A percentile compares a stretch with the other conserved stretches of the same genome.
Conservation (phyloP, 2,113 vertebrate genomes). For the Megaleporinus macrocephalus region DNA sequence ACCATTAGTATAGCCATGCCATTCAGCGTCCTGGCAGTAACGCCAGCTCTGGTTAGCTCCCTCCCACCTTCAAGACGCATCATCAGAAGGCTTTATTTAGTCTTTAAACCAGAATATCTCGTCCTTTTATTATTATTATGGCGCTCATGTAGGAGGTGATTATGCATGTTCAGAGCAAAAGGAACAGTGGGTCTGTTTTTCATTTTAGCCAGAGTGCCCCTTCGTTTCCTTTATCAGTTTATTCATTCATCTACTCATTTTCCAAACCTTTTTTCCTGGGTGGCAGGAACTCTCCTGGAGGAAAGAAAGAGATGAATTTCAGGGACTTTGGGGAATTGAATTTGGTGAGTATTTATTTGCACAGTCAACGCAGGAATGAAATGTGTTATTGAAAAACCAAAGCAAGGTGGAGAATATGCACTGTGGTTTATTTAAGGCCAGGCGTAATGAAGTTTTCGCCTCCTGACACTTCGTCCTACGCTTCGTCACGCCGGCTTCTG, state of each 20-base stretch:
- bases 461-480: not conserved
- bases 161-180: no score
- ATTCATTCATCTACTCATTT: not conserved
- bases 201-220: no score
- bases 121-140: no score
- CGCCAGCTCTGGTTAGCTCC: no score
- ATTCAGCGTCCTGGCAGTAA: no score
- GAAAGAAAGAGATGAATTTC: constrained; percentile 5
- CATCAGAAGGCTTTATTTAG: no score
- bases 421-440: constrained; percentile 1
- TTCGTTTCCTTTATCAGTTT: not conserved
- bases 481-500: not conserved
- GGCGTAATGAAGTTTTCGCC: not conserved
- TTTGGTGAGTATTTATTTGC: not conserved
- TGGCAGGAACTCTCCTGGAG: constrained; percentile 76
- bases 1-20: no score
- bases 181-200: no score
- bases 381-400: not conserved
- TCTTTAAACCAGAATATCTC: no score
- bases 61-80: no score
- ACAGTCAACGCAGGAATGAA: not conserved
- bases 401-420: not conserved
- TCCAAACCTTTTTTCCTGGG: constrained; percentile 75
- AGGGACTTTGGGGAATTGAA: not conserved
- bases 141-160: no score